These are phyloP conservation scores for Griposia aprilina DNA, from an alignment of 2,888 invertebrate genomes.

Conservation along the genomic window DNA sequence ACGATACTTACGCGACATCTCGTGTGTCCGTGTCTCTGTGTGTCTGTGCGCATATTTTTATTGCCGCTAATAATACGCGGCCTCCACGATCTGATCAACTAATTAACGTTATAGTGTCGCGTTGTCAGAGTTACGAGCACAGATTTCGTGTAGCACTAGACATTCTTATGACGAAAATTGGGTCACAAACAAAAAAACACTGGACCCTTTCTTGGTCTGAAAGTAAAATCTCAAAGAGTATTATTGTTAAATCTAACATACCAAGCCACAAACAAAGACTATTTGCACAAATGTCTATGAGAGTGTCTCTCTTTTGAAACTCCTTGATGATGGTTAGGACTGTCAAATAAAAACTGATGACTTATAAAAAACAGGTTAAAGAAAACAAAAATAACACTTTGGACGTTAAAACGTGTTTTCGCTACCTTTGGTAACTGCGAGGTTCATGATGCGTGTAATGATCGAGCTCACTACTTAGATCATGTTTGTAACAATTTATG, in stretches of 20 bases:
- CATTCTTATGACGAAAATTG: background rate
- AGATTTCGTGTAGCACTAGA: background rate
- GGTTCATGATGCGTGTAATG: too few relatives aligned
- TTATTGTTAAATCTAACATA: background rate
- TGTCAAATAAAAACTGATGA: too few relatives aligned
- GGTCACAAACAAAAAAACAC: background rate
- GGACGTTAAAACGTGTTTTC: too few relatives aligned
- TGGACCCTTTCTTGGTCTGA: background rate
- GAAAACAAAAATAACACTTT: too few relatives aligned
- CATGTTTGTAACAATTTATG: too few relatives aligned
- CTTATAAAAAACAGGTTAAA: too few relatives aligned
- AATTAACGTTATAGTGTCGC: conserved; percentile 39
- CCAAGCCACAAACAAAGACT: too few relatives aligned
- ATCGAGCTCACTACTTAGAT: too few relatives aligned
- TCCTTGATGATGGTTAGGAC: too few relatives aligned
- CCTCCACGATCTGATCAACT: conserved; percentile 43
- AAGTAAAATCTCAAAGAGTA: background rate
- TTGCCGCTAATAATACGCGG: conserved; percentile 39
- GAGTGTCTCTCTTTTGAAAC: too few relatives aligned
- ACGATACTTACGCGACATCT: background rate
- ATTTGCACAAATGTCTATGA: too few relatives aligned
- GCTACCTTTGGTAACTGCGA: too few relatives aligned
- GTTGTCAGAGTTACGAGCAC: background rate
- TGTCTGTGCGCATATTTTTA: conserved; percentile 18
- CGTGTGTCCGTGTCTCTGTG: background rate